Conservation (phyloP, 2,888 invertebrate genomes). For the Campopleginae sp. region DNA sequence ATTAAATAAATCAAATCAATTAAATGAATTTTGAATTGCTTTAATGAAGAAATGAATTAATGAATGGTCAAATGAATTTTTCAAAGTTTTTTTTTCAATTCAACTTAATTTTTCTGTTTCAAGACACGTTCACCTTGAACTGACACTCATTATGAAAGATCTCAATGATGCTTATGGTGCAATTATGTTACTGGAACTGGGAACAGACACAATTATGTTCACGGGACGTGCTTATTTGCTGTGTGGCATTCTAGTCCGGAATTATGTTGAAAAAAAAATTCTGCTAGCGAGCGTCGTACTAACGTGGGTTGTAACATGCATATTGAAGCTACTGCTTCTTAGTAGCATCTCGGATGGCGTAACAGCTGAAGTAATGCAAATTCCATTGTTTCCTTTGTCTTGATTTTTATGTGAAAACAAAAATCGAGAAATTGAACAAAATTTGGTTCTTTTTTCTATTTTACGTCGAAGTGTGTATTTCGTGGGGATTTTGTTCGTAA, state of each 20-base stretch:
- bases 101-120: no score
- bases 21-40: no score
- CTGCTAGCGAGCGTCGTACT: neutral
- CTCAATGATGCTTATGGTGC: constrained; percentile 38
- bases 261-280: neutral
- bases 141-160: constrained; percentile 33
- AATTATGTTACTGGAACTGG: constrained; percentile 45
- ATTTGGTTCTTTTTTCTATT: no score
- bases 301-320: constrained; percentile 20
- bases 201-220: constrained; percentile 26
- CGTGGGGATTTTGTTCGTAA: no score
- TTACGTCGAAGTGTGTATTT: no score
- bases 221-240: constrained; percentile 46
- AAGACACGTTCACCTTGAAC: constrained; percentile 65
- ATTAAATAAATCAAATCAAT: neutral
- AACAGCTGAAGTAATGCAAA: constrained; percentile 46
- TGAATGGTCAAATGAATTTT: no score
- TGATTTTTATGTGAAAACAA: neutral
- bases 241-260: neutral
- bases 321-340: constrained; percentile 16
- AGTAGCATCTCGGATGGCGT: constrained; percentile 41
- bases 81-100: constrained; percentile 4
- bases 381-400: neutral
- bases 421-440: neutral
- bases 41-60: no score